A percentile compares a stretch with the other conserved stretches of the same genome.
phyloP scores from a whole-genome alignment of 2,888 invertebrate species.

The Eupithecia subumbrata region DNA sequence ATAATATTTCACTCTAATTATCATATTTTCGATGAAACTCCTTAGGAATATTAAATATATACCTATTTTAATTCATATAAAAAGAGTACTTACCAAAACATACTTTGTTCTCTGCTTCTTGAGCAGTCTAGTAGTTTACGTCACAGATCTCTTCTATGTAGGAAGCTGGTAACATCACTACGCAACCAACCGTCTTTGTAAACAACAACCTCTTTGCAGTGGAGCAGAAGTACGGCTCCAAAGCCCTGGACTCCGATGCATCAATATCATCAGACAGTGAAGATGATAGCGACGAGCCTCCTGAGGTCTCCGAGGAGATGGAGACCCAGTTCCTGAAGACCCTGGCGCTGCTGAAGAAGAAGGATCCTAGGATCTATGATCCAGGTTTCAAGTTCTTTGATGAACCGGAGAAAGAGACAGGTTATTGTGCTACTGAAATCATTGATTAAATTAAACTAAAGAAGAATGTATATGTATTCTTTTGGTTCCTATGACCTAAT shows the following conservation, averaged over 20 bases:
- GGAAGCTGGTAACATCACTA: not conserved
- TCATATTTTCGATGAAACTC: not conserved
- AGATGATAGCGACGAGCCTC: constrained; percentile 86
- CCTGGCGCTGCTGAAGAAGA: constrained; percentile 92
- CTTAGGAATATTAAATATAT: not conserved
- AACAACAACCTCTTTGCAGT: constrained; percentile 74
- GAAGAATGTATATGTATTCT: no score
- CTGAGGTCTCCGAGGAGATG: constrained; percentile 84
- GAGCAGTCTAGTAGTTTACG: not conserved
- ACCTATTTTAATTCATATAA: not conserved
- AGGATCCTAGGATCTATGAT: constrained; percentile 95
- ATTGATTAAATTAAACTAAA: not conserved
- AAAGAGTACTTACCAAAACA: no score
- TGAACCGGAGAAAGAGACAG: constrained; percentile 70
- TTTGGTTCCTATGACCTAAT: not conserved
- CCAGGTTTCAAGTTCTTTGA: constrained; percentile 88
- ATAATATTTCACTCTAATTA: not conserved
- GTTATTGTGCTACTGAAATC: constrained; percentile 45
- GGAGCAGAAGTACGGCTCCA: constrained; percentile 89
- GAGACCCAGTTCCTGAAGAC: constrained; percentile 96
- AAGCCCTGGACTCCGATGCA: constrained; percentile 72
- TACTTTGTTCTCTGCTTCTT: not conserved
- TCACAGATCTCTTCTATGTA: not conserved
- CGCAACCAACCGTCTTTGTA: not conserved
- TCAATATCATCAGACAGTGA: constrained; percentile 83